These are phyloP conservation scores for Ginglymostoma cirratum DNA, from an alignment of 2,113 vertebrate genomes.

Conservation along the genomic window DNA sequence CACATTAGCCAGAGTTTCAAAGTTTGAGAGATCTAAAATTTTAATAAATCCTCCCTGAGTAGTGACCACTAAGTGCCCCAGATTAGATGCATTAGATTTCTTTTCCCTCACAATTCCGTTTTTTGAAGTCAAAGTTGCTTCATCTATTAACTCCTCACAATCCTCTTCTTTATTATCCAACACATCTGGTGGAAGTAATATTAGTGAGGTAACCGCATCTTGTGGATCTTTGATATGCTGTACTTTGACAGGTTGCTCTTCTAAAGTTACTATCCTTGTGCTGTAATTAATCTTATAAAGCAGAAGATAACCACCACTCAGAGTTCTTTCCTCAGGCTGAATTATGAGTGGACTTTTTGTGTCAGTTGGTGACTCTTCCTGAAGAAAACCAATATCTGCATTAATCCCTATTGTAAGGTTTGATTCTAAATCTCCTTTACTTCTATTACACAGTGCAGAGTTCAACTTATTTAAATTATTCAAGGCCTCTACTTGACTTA, in stretches of 20 bases:
- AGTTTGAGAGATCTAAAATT: constrained; percentile 90
- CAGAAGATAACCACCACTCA: constrained; percentile 83
- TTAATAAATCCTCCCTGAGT: constrained; percentile 92
- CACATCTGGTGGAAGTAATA: constrained; percentile 90
- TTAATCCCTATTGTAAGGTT: constrained; percentile 77
- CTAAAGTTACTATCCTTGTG: constrained; percentile 89
- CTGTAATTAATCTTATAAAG: constrained; percentile 98
- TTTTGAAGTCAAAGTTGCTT: constrained; percentile 72
- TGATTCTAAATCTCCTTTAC: constrained; percentile 74
- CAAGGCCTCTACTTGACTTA: constrained; percentile 97
- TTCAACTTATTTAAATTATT: constrained; percentile 98
- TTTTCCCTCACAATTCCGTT: constrained; percentile 65
- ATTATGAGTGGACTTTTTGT: constrained; percentile 83
- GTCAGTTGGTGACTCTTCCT: constrained; percentile 73
- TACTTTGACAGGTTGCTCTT: constrained; percentile 90
- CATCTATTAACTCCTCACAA: constrained; percentile 79
- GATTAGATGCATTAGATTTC: constrained; percentile 70
- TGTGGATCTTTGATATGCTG: constrained; percentile 92
- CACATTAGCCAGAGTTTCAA: constrained; percentile 93
- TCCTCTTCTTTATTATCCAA: constrained; percentile 92
- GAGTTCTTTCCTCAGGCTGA: constrained; percentile 72
- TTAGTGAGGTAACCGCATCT: constrained; percentile 91
- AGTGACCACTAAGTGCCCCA: constrained; percentile 94
- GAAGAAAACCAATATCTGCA: constrained; percentile 65
- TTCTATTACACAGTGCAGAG: constrained; percentile 86